Conservation (phyloP, 2,888 invertebrate genomes). For the Oscheius myriophilus region DNA sequence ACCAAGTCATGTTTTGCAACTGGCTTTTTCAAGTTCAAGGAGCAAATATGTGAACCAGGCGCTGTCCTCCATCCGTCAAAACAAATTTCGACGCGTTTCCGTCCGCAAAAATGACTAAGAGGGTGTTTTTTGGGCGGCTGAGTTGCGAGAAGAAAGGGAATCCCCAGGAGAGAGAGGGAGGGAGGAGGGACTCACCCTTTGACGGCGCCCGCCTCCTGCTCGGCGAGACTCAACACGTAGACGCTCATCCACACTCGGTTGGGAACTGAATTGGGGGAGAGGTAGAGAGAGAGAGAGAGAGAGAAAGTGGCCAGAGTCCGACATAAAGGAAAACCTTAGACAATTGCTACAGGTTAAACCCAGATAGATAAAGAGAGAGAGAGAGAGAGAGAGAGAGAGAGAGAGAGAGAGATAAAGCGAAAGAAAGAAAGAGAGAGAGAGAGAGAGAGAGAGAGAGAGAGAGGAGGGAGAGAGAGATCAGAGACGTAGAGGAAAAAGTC, state of each 20-base stretch:
- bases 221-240: slow-evolving; percentile 29
- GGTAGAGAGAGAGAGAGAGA: slow-evolving; percentile 1
- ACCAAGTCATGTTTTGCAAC: too few relatives aligned
- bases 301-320: not conserved
- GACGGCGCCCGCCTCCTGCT: slow-evolving; percentile 22
- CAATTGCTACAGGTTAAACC: too few relatives aligned
- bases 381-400: slow-evolving; percentile 3
- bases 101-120: too few relatives aligned
- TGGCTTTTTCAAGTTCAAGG: too few relatives aligned
- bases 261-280: not conserved
- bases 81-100: too few relatives aligned
- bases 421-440: too few relatives aligned
- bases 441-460: too few relatives aligned
- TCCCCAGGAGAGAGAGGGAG: slow-evolving; percentile 9
- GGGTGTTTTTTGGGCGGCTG: not conserved
- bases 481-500: too few relatives aligned
- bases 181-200: slow-evolving; percentile 16
- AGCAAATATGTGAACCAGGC: too few relatives aligned
- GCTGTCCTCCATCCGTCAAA: too few relatives aligned
- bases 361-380: not conserved
- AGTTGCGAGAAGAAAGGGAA: not conserved
- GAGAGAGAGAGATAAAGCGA: too few relatives aligned
- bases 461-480: too few relatives aligned
- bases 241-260: slow-evolving; percentile 16
- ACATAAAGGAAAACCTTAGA: not conserved